These are phyloP conservation scores for Drosophila ironensis DNA, from an alignment of 1,140 invertebrate genomes.

Conservation along the genomic window DNA sequence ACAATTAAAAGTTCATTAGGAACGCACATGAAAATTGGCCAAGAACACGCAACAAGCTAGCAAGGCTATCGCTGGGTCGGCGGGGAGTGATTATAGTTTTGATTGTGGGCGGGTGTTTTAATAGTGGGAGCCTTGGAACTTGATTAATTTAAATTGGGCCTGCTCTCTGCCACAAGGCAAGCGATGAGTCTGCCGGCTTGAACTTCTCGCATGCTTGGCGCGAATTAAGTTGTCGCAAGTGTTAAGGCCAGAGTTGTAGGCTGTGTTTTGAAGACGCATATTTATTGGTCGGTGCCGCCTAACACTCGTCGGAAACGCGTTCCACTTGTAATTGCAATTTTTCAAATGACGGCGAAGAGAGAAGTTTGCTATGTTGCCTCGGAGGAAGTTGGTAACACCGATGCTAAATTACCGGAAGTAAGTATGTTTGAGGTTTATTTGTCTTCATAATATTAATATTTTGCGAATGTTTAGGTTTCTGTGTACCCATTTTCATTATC, in stretches of 20 bases:
- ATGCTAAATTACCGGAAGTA: too few species aligned
- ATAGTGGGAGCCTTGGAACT: conserved; percentile 16
- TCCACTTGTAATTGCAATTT: conserved; percentile 54
- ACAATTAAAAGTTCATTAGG: conserved; percentile 77
- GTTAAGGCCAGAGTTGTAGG: conserved; percentile 36
- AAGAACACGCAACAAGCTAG: conserved; percentile 43
- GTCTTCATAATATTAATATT: too few species aligned
- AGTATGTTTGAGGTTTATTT: too few species aligned
- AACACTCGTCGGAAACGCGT: conserved; percentile 53
- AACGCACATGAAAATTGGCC: conserved; percentile 57
- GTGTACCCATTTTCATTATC: too few species aligned
- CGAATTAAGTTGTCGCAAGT: conserved; percentile 76
- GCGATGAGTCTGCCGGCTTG: background rate
- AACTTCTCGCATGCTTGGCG: conserved; percentile 51
- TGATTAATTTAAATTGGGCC: conserved; percentile 71
- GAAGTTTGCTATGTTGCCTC: too few species aligned
- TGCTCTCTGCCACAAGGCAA: conserved; percentile 9
- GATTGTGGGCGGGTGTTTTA: conserved; percentile 2
- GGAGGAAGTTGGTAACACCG: too few species aligned
- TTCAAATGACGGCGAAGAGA: background rate
- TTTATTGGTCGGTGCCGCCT: conserved; percentile 30
- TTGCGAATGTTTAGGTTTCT: too few species aligned
- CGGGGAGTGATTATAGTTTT: background rate
- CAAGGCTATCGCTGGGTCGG: conserved; percentile 4
- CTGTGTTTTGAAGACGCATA: conserved; percentile 16